phyloP scores from a whole-genome alignment of 2,888 invertebrate species.

The Zaprionus lineosus region DNA sequence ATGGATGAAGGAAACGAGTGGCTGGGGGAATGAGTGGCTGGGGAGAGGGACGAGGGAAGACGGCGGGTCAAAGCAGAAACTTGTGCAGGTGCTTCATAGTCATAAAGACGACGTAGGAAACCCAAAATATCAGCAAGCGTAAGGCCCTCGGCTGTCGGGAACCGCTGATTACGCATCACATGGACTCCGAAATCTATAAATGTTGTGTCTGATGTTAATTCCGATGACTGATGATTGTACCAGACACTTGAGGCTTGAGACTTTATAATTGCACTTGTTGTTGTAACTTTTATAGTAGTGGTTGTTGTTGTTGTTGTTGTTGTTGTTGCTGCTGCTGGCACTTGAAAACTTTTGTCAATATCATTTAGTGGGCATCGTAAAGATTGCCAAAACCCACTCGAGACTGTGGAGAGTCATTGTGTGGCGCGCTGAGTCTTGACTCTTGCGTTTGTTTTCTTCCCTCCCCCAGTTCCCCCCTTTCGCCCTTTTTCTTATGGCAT shows the following conservation, averaged over 20 bases:
- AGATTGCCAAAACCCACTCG: slow-evolving; percentile 76
- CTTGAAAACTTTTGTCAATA: slow-evolving; percentile 74
- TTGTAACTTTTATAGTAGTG: background rate
- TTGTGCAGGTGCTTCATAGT: slow-evolving; percentile 15
- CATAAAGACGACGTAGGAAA: background rate
- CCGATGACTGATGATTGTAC: slow-evolving; percentile 69
- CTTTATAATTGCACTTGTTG: slow-evolving; percentile 53
- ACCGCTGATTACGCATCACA: slow-evolving; percentile 63
- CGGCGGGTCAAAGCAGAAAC: background rate
- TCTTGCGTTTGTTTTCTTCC: slow-evolving; percentile 45
- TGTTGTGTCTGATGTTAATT: slow-evolving; percentile 43
- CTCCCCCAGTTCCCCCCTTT: too few relatives aligned
- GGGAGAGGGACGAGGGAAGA: too few relatives aligned
- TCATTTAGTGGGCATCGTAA: slow-evolving; percentile 77
- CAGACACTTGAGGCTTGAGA: slow-evolving; percentile 59
- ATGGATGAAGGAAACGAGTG: too few relatives aligned
- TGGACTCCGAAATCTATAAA: slow-evolving; percentile 45
- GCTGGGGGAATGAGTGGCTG: too few relatives aligned
- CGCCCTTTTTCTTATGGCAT: slow-evolving; percentile 4
- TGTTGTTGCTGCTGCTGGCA: slow-evolving; percentile 35
- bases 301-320: slow-evolving; percentile 13
- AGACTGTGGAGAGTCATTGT: slow-evolving; percentile 72
- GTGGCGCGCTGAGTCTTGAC: slow-evolving; percentile 36
- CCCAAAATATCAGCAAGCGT: slow-evolving; percentile 10
- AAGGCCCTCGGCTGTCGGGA: too few relatives aligned